Conservation (phyloP, 2,113 vertebrate genomes). For the Dolichallabes microphthalmus region DNA sequence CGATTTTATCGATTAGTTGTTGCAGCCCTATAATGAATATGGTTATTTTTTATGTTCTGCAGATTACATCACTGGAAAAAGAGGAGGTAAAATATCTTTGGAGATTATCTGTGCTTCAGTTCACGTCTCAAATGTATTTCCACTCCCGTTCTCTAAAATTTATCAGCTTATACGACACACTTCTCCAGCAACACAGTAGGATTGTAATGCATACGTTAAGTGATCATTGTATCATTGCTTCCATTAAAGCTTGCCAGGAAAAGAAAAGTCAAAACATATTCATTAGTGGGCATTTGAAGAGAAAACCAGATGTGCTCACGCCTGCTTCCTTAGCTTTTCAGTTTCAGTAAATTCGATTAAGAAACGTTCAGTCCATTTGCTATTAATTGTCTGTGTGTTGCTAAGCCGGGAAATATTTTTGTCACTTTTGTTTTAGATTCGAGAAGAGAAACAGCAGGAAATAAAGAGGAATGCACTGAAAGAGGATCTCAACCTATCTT, state of each 20-base stretch:
- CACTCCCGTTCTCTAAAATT: neutral
- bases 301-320: conserved; percentile 29
- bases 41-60: too few relatives aligned
- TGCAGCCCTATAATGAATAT: too few relatives aligned
- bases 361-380: neutral
- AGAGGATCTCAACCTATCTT: conserved; percentile 77
- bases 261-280: neutral
- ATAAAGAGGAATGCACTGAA: conserved; percentile 69
- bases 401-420: conserved; percentile 25
- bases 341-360: conserved; percentile 28
- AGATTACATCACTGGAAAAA: conserved; percentile 18
- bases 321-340: conserved; percentile 2
- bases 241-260: conserved; percentile 22
- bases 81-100: neutral
- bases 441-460: conserved; percentile 79
- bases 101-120: conserved; percentile 10
- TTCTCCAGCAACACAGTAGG: neutral
- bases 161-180: neutral
- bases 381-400: neutral
- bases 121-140: neutral
- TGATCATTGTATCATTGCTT: conserved; percentile 20
- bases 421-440: conserved; percentile 61
- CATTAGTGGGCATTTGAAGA: conserved; percentile 29
- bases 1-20: too few relatives aligned
- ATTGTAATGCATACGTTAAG: neutral